Conservation (phyloP, 2,797 vertebrate species). For the Siniperca scherzeri region DNA sequence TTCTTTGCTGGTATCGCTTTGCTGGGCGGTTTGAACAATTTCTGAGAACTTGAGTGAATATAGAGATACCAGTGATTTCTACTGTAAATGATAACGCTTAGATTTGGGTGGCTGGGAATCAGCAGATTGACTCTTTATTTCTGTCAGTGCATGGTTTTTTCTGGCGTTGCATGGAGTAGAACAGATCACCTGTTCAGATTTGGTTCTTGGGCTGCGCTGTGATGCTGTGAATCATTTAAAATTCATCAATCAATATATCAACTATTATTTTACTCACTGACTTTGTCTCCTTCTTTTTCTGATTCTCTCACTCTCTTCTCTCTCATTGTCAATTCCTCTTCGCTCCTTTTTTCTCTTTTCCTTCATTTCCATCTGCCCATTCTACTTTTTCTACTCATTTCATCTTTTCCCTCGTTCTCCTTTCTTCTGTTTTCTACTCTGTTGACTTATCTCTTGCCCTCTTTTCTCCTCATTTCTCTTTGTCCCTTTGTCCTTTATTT, state of each 20-base stretch:
- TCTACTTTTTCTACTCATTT: not conserved
- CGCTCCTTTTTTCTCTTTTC: not conserved
- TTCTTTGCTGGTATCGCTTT: conserved; percentile 47
- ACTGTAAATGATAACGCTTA: not conserved
- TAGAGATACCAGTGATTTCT: not conserved
- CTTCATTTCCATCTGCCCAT: not conserved
- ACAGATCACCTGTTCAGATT: conserved; percentile 12
- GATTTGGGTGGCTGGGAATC: conserved; percentile 42
- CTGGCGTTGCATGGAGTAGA: conserved; percentile 72
- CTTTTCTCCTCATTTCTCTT: not conserved
- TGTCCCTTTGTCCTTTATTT: not conserved
- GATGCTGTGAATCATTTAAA: conserved; percentile 30
- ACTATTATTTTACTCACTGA: not conserved
- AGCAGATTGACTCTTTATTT: conserved; percentile 10
- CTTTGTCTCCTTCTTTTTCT: conserved; percentile 1
- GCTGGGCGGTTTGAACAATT: conserved; percentile 35
- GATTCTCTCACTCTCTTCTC: not conserved
- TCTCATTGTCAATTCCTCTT: not conserved
- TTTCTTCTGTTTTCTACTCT: not conserved
- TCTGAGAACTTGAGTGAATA: conserved; percentile 6
- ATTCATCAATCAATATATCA: not conserved
- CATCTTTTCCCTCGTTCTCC: not conserved
- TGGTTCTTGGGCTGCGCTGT: conserved; percentile 38
- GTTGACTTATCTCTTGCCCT: not conserved
- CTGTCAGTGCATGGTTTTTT: conserved; percentile 72